Percentiles rank a stretch among this genome's conserved stretches.
phyloP scores from a whole-genome alignment of 2,888 invertebrate genomes.

The Heliconius ismenius region DNA sequence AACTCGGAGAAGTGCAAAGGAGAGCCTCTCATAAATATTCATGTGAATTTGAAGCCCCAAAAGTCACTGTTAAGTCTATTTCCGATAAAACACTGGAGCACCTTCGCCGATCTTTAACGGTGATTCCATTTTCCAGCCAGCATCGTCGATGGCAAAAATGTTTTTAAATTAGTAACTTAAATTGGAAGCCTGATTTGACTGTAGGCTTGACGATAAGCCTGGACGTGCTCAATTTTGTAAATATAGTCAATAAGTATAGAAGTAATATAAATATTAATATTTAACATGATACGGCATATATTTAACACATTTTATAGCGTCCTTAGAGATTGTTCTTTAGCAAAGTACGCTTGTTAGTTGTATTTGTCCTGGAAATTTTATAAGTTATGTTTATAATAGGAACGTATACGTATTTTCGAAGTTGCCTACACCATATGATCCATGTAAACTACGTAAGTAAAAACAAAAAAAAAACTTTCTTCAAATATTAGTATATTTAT shows the following conservation, averaged over 20 bases:
- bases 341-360: background rate
- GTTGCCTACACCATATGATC: too few relatives aligned
- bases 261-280: background rate
- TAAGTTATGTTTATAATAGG: too few relatives aligned
- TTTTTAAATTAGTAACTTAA: conserved; percentile 50
- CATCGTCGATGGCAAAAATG: conserved; percentile 51
- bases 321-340: background rate
- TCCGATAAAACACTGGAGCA: conserved; percentile 69
- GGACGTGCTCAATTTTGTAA: conserved; percentile 30
- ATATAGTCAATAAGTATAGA: background rate
- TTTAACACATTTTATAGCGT: background rate
- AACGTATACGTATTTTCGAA: too few relatives aligned
- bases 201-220: conserved; percentile 36
- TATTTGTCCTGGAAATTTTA: too few relatives aligned
- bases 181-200: conserved; percentile 42
- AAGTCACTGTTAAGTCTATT: conserved; percentile 77
- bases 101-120: conserved; percentile 61
- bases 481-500: too few relatives aligned
- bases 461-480: too few relatives aligned
- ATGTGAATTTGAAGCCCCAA: conserved; percentile 71
- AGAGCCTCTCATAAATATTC: conserved; percentile 76
- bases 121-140: conserved; percentile 58
- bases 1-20: conserved; percentile 62
- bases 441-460: too few relatives aligned
- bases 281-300: background rate